Conservation (phyloP, 1,140 invertebrate genomes). For the Bombus superbus region DNA sequence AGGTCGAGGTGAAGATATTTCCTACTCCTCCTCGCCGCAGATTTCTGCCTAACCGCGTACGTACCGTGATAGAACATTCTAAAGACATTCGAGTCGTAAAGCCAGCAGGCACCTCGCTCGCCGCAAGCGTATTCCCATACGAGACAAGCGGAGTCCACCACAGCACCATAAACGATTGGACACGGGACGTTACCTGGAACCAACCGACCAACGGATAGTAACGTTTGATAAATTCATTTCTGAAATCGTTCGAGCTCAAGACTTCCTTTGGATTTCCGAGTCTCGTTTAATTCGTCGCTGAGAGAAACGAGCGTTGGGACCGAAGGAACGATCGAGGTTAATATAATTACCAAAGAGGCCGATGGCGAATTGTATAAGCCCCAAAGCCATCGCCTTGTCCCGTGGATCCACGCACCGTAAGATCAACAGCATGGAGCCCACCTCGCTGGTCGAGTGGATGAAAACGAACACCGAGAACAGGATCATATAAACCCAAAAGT, state of each 20-base stretch:
- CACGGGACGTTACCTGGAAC: slow-evolving; percentile 92
- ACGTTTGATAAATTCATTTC: neutral
- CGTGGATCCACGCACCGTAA: slow-evolving; percentile 94
- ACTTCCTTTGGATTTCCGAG: neutral
- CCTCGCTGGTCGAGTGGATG: slow-evolving; percentile 95
- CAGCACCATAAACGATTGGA: slow-evolving; percentile 95
- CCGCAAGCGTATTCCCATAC: slow-evolving; percentile 93
- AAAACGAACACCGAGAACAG: slow-evolving; percentile 95
- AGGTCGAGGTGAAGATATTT: slow-evolving; percentile 13
- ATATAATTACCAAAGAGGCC: slow-evolving; percentile 91
- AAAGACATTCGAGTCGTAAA: slow-evolving; percentile 93
- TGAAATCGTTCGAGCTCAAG: too few relatives aligned
- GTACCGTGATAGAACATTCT: slow-evolving; percentile 93
- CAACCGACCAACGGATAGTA: slow-evolving; percentile 5
- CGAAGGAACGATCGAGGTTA: neutral
- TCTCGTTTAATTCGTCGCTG: neutral
- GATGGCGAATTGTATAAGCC: slow-evolving; percentile 96
- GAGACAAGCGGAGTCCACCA: slow-evolving; percentile 95
- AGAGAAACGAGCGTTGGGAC: neutral
- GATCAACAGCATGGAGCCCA: slow-evolving; percentile 94
- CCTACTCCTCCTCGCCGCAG: neutral
- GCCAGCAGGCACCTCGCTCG: slow-evolving; percentile 90
- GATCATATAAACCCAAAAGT: slow-evolving; percentile 92
- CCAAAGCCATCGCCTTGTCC: slow-evolving; percentile 97
- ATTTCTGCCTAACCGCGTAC: slow-evolving; percentile 41